These are phyloP conservation scores for Phoxinus dragarum DNA, from an alignment of 2,797 vertebrate species.

Conservation along the genomic window DNA sequence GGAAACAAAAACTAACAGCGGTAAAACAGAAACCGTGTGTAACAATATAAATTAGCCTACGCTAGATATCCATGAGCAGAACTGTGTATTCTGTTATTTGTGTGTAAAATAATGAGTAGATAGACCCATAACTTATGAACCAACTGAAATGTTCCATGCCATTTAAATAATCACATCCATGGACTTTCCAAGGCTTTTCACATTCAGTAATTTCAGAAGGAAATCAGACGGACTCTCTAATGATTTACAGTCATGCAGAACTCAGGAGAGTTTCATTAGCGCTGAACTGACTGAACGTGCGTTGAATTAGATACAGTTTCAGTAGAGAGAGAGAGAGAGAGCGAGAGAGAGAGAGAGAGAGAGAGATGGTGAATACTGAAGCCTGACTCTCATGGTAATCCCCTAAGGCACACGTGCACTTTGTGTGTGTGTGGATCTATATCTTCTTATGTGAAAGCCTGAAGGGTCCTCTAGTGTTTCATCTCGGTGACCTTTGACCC, in stretches of 20 bases:
- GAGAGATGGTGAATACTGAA: background rate
- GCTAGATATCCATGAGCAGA: background rate
- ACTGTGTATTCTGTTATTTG: background rate
- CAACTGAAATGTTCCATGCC: too few relatives aligned
- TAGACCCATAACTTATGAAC: too few relatives aligned
- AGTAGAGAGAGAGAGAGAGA: background rate
- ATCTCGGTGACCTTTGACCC: background rate
- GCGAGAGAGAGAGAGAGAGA: too few relatives aligned
- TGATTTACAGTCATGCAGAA: background rate
- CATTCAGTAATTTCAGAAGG: background rate
- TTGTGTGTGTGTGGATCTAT: slow-evolving; percentile 55
- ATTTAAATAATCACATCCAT: too few relatives aligned
- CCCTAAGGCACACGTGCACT: slow-evolving; percentile 12
- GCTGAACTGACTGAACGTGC: background rate
- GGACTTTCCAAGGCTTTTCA: background rate
- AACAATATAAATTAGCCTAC: background rate
- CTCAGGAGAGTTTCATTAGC: background rate
- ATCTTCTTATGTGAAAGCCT: slow-evolving; percentile 28
- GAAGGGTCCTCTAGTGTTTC: slow-evolving; percentile 2
- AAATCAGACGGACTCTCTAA: background rate
- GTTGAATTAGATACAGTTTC: background rate
- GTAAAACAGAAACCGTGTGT: background rate
- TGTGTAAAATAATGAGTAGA: too few relatives aligned
- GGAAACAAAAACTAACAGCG: background rate
- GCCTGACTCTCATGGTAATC: background rate